phyloP scores from a whole-genome alignment of 2,797 vertebrate species.

The Synanceia verrucosa region DNA sequence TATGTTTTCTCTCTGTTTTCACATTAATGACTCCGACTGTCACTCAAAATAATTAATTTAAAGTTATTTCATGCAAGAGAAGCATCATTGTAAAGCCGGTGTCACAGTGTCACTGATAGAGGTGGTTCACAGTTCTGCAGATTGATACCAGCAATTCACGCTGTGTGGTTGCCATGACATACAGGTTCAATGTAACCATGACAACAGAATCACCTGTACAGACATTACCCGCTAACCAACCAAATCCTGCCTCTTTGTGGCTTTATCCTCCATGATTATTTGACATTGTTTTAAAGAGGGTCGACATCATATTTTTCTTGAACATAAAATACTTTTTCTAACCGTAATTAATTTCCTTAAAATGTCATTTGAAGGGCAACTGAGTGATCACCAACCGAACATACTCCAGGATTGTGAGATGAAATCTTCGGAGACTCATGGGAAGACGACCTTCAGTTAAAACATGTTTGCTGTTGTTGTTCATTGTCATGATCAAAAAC shows the following conservation, averaged over 20 bases:
- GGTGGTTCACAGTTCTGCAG: conserved; percentile 13
- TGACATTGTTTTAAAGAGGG: neutral
- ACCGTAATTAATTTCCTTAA: neutral
- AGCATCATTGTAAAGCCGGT: neutral
- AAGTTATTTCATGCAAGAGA: conserved; percentile 3
- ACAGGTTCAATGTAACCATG: conserved; percentile 65
- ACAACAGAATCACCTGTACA: conserved; percentile 62
- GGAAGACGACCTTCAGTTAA: neutral
- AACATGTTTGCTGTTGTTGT: neutral
- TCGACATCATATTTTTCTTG: neutral
- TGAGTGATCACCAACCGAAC: neutral
- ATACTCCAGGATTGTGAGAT: neutral
- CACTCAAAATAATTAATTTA: neutral
- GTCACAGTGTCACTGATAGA: neutral
- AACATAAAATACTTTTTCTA: neutral
- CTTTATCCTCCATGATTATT: neutral
- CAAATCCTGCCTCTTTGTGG: neutral
- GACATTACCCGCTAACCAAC: conserved; percentile 15
- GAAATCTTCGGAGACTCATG: neutral
- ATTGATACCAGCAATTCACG: conserved; percentile 32
- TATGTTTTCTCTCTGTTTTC: neutral
- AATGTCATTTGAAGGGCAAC: neutral
- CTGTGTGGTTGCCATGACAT: conserved; percentile 43
- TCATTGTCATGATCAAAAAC: neutral
- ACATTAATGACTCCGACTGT: neutral